Conservation (phyloP, 2,888 invertebrate species). For the Antheraea assamensis region DNA sequence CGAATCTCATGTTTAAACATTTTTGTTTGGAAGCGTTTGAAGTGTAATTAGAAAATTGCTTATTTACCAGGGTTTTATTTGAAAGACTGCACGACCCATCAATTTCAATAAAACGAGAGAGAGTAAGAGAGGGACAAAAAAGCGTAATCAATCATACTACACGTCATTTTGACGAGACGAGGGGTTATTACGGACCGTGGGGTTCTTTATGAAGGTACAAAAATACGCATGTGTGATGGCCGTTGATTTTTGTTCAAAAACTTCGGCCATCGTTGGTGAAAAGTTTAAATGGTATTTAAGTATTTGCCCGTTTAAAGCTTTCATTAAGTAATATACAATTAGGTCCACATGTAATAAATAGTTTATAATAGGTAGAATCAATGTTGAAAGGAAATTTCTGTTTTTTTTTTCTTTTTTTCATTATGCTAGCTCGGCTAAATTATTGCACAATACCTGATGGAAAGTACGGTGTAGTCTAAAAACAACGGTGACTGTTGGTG, state of each 20-base stretch:
- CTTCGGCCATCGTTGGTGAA: background rate
- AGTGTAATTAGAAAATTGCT: constrained; percentile 12
- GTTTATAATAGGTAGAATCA: no score
- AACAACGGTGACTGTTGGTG: no score
- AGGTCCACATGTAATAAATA: no score
- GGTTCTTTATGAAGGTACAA: constrained; percentile 8
- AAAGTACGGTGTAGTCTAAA: no score
- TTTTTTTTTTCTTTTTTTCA: no score
- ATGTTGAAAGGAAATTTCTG: no score
- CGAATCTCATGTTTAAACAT: constrained; percentile 11
- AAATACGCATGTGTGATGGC: background rate
- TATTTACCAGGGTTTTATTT: constrained; percentile 10
- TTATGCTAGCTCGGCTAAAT: no score
- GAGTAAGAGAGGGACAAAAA: constrained; percentile 61
- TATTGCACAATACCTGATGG: no score
- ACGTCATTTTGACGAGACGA: constrained; percentile 50
- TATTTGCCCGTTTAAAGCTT: no score
- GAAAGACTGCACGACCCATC: constrained; percentile 52
- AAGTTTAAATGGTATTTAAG: background rate
- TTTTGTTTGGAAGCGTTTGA: constrained; percentile 19
- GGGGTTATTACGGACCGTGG: constrained; percentile 35
- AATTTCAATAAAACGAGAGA: constrained; percentile 72
- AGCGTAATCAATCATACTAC: constrained; percentile 59
- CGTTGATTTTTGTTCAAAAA: background rate
- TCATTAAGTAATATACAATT: no score